Percentiles rank a stretch among this genome's conserved stretches.
phyloP scores from a whole-genome alignment of 2,888 invertebrate genomes.

The Rapana venosa region DNA sequence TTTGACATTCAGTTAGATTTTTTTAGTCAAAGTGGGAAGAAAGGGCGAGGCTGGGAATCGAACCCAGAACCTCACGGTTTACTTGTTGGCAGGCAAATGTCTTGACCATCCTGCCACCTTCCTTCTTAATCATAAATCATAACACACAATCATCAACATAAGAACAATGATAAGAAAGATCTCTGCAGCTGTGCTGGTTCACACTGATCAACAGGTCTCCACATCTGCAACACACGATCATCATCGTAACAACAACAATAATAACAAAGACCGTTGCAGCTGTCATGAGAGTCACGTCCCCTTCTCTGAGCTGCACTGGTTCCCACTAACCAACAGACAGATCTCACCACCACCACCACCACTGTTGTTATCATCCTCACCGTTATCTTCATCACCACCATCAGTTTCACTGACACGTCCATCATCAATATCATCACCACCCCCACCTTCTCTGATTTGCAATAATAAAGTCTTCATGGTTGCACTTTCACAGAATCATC shows the following conservation, averaged over 20 bases:
- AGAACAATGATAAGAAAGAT: background rate
- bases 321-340: too few species aligned
- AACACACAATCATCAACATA: background rate
- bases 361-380: too few species aligned
- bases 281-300: too few species aligned
- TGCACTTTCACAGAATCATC: background rate
- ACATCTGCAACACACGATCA: conserved; percentile 73
- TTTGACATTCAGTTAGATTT: too few species aligned
- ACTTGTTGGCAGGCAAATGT: conserved; percentile 73
- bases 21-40: too few species aligned
- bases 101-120: conserved; percentile 78
- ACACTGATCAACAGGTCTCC: conserved; percentile 80
- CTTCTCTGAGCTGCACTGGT: conserved; percentile 73
- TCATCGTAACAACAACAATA: background rate
- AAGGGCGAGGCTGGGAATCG: too few species aligned
- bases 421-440: too few species aligned
- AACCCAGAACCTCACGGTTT: too few species aligned
- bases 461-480: background rate
- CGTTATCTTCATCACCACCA: too few species aligned
- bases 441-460: too few species aligned
- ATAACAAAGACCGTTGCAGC: conserved; percentile 64
- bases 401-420: too few species aligned
- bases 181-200: conserved; percentile 78
- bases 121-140: too few species aligned
- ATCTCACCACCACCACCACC: background rate